A percentile compares a stretch with the other conserved stretches of the same genome.
Conservation (phyloP, 2,113 vertebrate genomes). For the Cyprinus carpio region DNA sequence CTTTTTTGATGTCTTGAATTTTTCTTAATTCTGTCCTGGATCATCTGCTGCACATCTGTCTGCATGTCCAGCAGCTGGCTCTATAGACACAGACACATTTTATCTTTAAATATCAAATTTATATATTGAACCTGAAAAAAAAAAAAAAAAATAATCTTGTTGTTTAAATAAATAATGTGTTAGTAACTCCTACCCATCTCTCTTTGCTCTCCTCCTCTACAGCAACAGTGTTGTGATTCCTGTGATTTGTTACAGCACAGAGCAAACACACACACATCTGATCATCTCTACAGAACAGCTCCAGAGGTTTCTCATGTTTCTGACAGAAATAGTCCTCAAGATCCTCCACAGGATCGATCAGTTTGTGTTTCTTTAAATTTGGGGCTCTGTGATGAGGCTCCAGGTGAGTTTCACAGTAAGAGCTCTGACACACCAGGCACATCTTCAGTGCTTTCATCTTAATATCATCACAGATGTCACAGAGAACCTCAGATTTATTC, state of each 20-base stretch:
- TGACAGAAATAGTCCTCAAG: background rate
- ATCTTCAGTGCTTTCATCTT: background rate
- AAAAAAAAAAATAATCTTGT: background rate
- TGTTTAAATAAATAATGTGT: background rate
- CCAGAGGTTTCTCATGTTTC: conserved; percentile 21
- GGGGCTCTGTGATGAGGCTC: background rate
- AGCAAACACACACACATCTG: conserved; percentile 5
- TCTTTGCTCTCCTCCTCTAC: background rate
- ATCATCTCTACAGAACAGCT: conserved; percentile 19
- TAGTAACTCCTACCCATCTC: background rate
- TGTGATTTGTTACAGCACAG: background rate
- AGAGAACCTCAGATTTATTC: background rate
- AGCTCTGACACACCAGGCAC: background rate
- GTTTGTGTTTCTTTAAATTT: conserved; percentile 20
- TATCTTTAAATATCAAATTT: background rate
- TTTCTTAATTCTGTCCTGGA: background rate
- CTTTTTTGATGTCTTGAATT: background rate
- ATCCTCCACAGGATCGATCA: background rate
- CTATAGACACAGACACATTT: background rate
- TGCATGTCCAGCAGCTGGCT: background rate
- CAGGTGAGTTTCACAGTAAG: background rate
- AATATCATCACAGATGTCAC: conserved; percentile 15
- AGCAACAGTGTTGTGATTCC: conserved; percentile 13
- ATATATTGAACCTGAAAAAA: background rate
- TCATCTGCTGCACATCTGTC: background rate